A percentile compares a stretch with the other conserved stretches of the same genome.
These are phyloP conservation scores for Dusona sp. DNA, from an alignment of 2,888 invertebrate genomes.

Conservation along the genomic window DNA sequence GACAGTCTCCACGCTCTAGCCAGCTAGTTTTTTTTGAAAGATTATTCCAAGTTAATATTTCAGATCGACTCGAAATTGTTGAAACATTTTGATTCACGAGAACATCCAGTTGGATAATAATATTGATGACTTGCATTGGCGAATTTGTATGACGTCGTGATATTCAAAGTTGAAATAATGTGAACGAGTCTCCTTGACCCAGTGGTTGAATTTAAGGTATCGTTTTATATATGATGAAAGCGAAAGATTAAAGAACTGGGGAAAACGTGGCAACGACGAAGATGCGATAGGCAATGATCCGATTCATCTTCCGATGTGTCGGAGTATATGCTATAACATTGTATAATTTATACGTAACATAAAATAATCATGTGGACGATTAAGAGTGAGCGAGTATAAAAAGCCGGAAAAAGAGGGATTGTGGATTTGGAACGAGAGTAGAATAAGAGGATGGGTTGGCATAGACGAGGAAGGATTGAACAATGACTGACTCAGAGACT, in stretches of 20 bases:
- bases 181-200: not conserved
- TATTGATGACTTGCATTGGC: too few relatives aligned
- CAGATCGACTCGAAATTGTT: not conserved
- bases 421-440: conserved; percentile 44
- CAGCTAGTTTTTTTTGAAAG: not conserved
- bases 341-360: not conserved
- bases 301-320: not conserved
- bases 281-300: not conserved
- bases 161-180: not conserved
- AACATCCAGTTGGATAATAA: not conserved
- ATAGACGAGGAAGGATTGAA: conserved; percentile 58
- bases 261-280: not conserved
- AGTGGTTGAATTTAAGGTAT: not conserved
- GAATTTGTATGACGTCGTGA: not conserved
- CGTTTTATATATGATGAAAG: not conserved
- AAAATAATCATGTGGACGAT: not conserved
- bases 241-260: not conserved
- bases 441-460: not conserved
- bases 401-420: conserved; percentile 27
- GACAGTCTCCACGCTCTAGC: too few relatives aligned
- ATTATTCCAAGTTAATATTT: not conserved
- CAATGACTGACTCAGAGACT: conserved; percentile 67
- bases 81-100: not conserved
- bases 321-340: not conserved
- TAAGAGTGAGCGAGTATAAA: not conserved